Base-by-base conservation (phyloP, 2,113 vertebrate genomes). In the Callocephalon fimbriatum region DNA sequence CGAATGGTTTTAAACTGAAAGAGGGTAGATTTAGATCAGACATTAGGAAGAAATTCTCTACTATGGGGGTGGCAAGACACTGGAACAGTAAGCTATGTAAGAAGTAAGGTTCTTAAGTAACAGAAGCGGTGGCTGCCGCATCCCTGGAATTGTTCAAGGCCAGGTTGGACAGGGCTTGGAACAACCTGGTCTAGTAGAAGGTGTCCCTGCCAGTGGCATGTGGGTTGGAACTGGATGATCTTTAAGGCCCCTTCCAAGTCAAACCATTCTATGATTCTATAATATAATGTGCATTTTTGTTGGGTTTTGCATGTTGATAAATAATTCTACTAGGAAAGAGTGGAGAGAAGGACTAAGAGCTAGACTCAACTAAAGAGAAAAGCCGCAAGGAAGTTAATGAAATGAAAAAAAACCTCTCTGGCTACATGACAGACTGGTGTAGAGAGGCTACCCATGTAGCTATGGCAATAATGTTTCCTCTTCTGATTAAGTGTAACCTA, bases 281-380 rank as follows among this genome's bases (percentile, higher is more conserved):
- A 56, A 56, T 58, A 40, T 47, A 54, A 67, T 7, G 1, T 27
- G 3, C 3, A 3, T 37, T 77, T 80, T 53, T 67, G 8, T 32
- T 31, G 3, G 7, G 40, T 15, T 59, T 82, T 72, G 3, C 1
- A 0, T 29, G 4, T 48, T 5, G 2, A 40, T 37, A 32, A 3
- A 7, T 2, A 73, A 40, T 7, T 26, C 15, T 15, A 1, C 20
- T 19, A 66, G 17, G 18, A 22, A 79, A 54, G 76, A 4, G 4
- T 47, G 17, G 18, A 8, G 11, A 73, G 13, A 83, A n/a, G 5
- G 63, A 53, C 29, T 25, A 18, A 74, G 38, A 72, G 17, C 13
- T 29, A 51, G 40, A 67, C 10, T 62, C 54, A 53, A n/a, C 3
- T 18, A 20, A 31, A 65, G 14, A 67, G 31, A 42, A 48, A 83